Base-by-base conservation (phyloP, 2,797 vertebrate species). In the Hemitrygon akajei region DNA sequence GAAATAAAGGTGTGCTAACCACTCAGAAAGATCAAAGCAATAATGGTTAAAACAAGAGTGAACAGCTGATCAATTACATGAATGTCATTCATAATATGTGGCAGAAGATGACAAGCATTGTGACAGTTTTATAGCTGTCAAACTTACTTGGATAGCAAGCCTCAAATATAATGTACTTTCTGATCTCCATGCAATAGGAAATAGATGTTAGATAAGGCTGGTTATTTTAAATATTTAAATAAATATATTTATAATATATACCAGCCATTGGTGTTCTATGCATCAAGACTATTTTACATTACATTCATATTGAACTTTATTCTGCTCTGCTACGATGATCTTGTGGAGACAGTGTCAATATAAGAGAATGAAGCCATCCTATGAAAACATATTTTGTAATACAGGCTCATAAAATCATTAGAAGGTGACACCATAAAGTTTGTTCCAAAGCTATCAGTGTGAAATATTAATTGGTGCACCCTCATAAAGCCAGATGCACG, bases 21-120 rank as follows among this genome's bases (percentile, higher is more conserved):
- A 89, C 60, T 66, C 20, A 89, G 84, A 34, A 89, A 89, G n/a
- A 89, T 89, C 30, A 89, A 89, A 37, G 86, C 2, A 89, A 89
- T 69, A 69, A 69, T 63, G n/a, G 18, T n/a, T 37, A 34, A 20
- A 89, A 75, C 34, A 69, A n/a, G 82, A 89, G 22, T 69, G 86
- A 69, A 37, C 60, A 69, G 63, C n/a, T 37, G n/a, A 66, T 37
- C 60, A 89, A 89, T 89, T 66, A 69, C 86, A 69, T 16, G 16
- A 11, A 34, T 22, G n/a, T 37, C 16, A 37, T 69, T 34, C 60
- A 89, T 10, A 69, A 37, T 89, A n/a, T 69, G 60, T 34, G 18
- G 1, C 86, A 89, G 7, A 9, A 66, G 18, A 9, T 89, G 60
- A 89, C 63, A n/a, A 66, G 22, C 14, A 89, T 34, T 37, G 10